These are phyloP conservation scores for Gastrophysa polygoni DNA, from an alignment of 2,888 invertebrate species.

Conservation along the genomic window DNA sequence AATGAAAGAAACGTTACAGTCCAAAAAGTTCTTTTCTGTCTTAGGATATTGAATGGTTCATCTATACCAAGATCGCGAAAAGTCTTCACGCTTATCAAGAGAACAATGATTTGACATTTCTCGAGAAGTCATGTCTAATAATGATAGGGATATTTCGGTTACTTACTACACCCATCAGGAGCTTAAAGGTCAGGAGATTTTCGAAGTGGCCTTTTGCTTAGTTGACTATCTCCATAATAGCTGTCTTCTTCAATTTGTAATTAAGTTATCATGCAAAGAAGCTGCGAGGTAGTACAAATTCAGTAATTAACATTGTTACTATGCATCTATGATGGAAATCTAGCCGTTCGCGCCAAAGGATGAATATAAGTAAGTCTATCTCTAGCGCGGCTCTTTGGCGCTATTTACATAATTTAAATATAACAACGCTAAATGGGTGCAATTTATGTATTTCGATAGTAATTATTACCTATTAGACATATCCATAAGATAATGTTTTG, in stretches of 20 bases:
- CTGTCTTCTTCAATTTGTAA: constrained; percentile 15
- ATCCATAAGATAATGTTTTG: constrained; percentile 19
- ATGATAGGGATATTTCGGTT: too few relatives aligned
- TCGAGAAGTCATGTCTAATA: too few relatives aligned
- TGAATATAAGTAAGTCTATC: background rate
- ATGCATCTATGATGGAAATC: constrained; percentile 26
- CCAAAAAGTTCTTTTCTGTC: too few relatives aligned
- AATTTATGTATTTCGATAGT: constrained; percentile 23
- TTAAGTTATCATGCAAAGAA: constrained; percentile 20
- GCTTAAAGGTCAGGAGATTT: too few relatives aligned
- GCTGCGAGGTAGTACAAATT: constrained; percentile 20
- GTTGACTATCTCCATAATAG: background rate
- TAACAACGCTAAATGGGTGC: constrained; percentile 7
- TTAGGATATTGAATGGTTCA: too few relatives aligned
- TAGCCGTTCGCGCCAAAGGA: constrained; percentile 6
- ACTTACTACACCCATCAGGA: too few relatives aligned
- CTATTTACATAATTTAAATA: constrained; percentile 16
- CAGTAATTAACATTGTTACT: constrained; percentile 23
- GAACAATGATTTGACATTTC: too few relatives aligned
- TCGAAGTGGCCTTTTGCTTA: background rate
- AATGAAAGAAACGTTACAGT: too few relatives aligned
- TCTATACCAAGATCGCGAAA: too few relatives aligned
- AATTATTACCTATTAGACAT: constrained; percentile 26
- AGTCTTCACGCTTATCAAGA: too few relatives aligned
- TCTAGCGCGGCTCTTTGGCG: background rate